These are phyloP conservation scores for Digitonthophagus gazella DNA, from an alignment of 2,888 invertebrate species.

Conservation along the genomic window DNA sequence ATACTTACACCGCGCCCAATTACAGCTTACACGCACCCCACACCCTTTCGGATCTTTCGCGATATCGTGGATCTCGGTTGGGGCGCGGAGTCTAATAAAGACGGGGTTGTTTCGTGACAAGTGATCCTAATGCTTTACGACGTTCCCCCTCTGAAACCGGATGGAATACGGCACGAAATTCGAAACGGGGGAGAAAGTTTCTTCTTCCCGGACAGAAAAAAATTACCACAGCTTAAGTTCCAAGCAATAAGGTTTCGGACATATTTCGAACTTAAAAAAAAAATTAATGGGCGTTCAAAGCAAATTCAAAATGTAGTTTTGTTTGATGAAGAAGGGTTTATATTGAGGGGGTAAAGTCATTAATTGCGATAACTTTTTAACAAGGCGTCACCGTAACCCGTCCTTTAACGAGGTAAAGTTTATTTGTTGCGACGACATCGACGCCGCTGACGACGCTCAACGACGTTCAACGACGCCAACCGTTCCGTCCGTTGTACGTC, in stretches of 20 bases:
- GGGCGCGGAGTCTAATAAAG: neutral
- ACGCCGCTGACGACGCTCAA: too few species aligned
- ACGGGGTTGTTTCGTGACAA: neutral
- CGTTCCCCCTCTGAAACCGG: neutral
- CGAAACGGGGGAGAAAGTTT: neutral
- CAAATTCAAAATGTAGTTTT: neutral
- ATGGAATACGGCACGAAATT: neutral
- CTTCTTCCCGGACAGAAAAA: neutral
- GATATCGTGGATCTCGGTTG: neutral
- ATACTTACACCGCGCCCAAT: constrained; percentile 6
- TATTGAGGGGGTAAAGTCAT: neutral
- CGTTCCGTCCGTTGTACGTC: neutral
- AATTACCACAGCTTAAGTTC: too few species aligned
- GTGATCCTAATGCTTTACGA: neutral
- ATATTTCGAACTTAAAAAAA: too few species aligned
- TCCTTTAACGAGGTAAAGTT: neutral
- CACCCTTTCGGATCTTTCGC: neutral
- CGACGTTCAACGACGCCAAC: neutral
- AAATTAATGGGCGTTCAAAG: too few species aligned
- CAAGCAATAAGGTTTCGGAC: too few species aligned
- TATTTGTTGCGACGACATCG: neutral
- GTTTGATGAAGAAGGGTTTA: neutral
- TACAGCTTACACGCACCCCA: constrained; percentile 7
- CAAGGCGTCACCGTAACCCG: neutral
- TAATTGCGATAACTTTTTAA: neutral